Percentiles rank a stretch among this genome's conserved stretches.
Evolutionary conservation across 2,113 vertebrate genomes (phyloP).

Genomic region (Micromys minutus): DNA sequence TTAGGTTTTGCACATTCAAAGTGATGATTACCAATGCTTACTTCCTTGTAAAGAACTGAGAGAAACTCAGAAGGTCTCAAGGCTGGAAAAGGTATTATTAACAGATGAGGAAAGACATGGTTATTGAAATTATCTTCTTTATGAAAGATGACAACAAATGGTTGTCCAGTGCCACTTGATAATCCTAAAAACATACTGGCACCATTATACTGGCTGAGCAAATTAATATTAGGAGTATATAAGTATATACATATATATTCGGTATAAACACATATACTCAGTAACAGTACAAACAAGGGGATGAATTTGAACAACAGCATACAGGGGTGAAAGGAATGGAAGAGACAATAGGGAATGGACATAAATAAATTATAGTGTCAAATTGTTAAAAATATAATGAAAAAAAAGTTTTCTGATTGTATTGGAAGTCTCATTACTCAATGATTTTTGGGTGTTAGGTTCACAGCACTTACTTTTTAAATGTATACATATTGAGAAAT

Average conservation of each 20-base stretch:
- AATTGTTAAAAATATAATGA: neutral
- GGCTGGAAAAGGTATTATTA: neutral
- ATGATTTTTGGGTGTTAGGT: neutral
- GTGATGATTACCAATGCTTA: neutral
- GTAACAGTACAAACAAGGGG: neutral
- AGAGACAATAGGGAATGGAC: no score
- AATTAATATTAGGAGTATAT: neutral
- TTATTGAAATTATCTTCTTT: neutral
- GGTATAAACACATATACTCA: neutral
- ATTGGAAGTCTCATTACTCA: neutral
- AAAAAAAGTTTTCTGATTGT: neutral
- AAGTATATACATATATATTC: neutral
- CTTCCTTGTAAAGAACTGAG: no score
- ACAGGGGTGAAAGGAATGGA: accelerated
- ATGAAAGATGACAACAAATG: neutral
- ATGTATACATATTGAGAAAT: no score
- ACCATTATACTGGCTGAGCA: neutral
- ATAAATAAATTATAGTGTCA: neutral
- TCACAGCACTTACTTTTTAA: neutral
- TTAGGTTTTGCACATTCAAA: neutral
- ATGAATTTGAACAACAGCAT: neutral
- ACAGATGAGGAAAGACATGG: neutral
- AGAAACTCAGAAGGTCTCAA: neutral
- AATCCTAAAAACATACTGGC: neutral
- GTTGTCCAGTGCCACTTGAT: neutral